phyloP scores from a whole-genome alignment of 1,140 invertebrate genomes.

The Drosophila persimilis region DNA sequence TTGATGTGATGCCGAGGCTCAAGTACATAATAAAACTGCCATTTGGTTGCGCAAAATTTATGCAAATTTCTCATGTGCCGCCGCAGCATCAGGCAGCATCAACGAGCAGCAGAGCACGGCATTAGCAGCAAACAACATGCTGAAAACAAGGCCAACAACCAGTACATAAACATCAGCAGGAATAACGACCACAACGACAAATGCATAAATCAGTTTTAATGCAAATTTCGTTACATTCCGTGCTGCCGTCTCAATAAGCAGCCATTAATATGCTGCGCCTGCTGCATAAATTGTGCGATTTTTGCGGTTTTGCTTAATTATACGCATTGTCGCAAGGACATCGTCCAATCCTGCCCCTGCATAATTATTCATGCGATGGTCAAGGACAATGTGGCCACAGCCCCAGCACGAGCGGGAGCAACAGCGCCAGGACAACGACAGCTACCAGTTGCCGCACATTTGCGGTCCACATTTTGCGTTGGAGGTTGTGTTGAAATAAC shows the following conservation, averaged over 20 bases:
- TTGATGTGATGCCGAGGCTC: slow-evolving; percentile 27
- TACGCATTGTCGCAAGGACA: slow-evolving; percentile 60
- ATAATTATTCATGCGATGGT: slow-evolving; percentile 66
- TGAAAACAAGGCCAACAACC: slow-evolving; percentile 6
- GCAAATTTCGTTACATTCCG: slow-evolving; percentile 53
- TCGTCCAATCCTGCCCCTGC: slow-evolving; percentile 27
- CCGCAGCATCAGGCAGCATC: slow-evolving; percentile 30
- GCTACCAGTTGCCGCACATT: slow-evolving; percentile 48
- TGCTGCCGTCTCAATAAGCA: slow-evolving; percentile 58
- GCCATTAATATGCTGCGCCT: slow-evolving; percentile 65
- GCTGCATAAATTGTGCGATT: slow-evolving; percentile 63
- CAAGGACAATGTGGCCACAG: slow-evolving; percentile 50
- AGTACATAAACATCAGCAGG: slow-evolving; percentile 11
- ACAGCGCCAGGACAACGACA: neutral
- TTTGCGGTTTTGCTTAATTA: slow-evolving; percentile 68
- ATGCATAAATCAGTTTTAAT: slow-evolving; percentile 64
- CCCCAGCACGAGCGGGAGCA: neutral
- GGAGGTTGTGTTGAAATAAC: slow-evolving; percentile 36
- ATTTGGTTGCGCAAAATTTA: slow-evolving; percentile 59
- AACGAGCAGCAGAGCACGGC: too few species aligned
- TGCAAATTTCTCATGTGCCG: slow-evolving; percentile 47
- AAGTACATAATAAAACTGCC: slow-evolving; percentile 48
- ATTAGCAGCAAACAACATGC: neutral
- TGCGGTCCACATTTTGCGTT: slow-evolving; percentile 21
- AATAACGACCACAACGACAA: slow-evolving; percentile 50